phyloP scores from a whole-genome alignment of 2,113 vertebrate genomes.

The Sialia sialis region DNA sequence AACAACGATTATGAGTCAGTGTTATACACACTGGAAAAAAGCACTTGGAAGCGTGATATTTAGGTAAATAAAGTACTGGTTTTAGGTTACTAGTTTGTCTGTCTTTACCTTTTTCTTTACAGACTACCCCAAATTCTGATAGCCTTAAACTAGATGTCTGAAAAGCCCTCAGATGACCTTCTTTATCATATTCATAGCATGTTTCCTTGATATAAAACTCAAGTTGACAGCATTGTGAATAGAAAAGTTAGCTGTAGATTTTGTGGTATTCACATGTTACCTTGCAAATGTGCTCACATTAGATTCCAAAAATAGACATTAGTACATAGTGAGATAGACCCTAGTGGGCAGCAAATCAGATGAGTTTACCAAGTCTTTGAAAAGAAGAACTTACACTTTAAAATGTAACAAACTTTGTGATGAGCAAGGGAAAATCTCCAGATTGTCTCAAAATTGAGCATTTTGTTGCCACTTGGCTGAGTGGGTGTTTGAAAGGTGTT shows the following conservation, averaged over 20 bases:
- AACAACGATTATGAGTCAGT: background rate
- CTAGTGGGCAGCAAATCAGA: background rate
- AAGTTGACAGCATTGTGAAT: constrained; percentile 25
- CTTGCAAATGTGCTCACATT: constrained; percentile 16
- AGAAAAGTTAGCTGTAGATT: background rate
- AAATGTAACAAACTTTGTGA: constrained; percentile 32
- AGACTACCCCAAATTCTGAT: background rate
- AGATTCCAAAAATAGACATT: constrained; percentile 20
- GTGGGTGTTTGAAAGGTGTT: constrained; percentile 19
- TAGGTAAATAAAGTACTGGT: background rate
- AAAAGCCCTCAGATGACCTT: background rate
- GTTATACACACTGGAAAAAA: background rate
- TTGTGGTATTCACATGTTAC: constrained; percentile 35
- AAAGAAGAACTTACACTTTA: background rate
- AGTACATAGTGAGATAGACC: background rate
- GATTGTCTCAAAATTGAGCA: constrained; percentile 43
- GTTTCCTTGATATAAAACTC: background rate
- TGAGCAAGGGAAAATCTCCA: constrained; percentile 35
- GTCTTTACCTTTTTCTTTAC: background rate
- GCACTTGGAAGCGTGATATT: background rate
- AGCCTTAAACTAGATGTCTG: constrained; percentile 26
- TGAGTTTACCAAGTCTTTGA: background rate
- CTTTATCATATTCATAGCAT: constrained; percentile 6
- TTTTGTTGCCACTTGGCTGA: constrained; percentile 37
- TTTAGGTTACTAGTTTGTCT: background rate